A percentile compares a stretch with the other conserved stretches of the same genome.
Conservation (phyloP, 2,888 invertebrate species). For the Sphaerolaimus hirsutus region DNA sequence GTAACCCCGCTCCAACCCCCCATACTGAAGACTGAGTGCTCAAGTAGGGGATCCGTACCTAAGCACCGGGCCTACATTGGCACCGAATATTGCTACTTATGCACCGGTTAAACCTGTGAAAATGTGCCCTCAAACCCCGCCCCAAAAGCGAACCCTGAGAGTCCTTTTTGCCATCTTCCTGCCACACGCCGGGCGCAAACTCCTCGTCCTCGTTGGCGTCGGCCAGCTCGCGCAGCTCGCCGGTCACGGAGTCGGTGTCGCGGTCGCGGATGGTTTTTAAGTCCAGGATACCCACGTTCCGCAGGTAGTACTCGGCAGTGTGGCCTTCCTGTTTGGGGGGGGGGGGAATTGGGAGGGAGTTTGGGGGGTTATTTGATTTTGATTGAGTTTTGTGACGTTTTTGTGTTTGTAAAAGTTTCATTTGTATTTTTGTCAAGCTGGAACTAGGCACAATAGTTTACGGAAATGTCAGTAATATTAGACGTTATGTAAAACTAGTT, state of each 20-base stretch:
- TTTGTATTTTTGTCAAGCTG: too few species aligned
- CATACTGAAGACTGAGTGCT: too few species aligned
- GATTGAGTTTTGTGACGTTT: too few species aligned
- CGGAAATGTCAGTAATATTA: neutral
- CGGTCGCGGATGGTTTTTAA: constrained; percentile 20
- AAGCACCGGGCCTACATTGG: too few species aligned
- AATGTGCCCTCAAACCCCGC: too few species aligned
- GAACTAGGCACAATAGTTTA: neutral
- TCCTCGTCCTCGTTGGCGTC: constrained; percentile 10
- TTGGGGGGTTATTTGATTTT: too few species aligned
- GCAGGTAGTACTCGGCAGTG: constrained; percentile 52
- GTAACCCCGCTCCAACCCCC: too few species aligned
- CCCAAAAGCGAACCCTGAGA: neutral
- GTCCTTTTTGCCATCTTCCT: too few species aligned
- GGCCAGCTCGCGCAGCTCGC: neutral
- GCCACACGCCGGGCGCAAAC: constrained; percentile 3
- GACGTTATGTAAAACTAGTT: neutral
- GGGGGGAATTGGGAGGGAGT: neutral
- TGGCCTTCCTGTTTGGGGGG: constrained; percentile 40
- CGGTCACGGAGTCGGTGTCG: constrained; percentile 5
- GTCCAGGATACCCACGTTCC: constrained; percentile 47
- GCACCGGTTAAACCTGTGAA: neutral
- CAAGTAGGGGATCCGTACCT: too few species aligned
- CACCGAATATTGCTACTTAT: too few species aligned
- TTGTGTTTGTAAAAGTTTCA: too few species aligned